Evolutionary conservation across 2,113 vertebrate genomes (phyloP).

Genomic region (Axis porcinus): DNA sequence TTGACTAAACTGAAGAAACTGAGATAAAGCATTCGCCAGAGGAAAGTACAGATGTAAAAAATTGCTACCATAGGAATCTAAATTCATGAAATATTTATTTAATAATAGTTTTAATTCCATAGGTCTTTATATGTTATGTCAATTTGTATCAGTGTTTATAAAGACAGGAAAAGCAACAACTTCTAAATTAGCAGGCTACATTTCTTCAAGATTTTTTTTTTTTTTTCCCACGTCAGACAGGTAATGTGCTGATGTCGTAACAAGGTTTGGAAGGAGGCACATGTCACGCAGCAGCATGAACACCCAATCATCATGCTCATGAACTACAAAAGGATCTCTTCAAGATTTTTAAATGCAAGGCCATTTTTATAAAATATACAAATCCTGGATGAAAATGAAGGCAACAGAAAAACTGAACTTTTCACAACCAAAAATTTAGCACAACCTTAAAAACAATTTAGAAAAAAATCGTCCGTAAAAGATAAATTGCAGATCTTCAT

Average conservation of each 20-base stretch:
- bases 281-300: no score
- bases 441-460: constrained; percentile 64
- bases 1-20: not conserved
- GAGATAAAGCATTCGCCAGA: not conserved
- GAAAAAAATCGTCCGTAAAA: constrained; percentile 36
- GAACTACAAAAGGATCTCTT: no score
- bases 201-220: constrained; percentile 50
- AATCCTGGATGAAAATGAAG: constrained; percentile 12
- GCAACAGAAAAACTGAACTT: constrained; percentile 38
- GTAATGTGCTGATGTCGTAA: no score
- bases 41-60: not conserved
- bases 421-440: constrained; percentile 42
- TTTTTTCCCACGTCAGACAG: no score
- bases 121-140: not conserved
- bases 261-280: no score
- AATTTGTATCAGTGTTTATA: not conserved
- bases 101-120: not conserved
- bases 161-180: not conserved
- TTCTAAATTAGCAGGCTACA: constrained; percentile 45
- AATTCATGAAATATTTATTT: not conserved
- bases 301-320: no score
- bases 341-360: constrained; percentile 68
- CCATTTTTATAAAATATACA: constrained; percentile 44
- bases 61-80: not conserved
- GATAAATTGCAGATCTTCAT: constrained; percentile 58